phyloP scores from a whole-genome alignment of 2,888 invertebrate genomes.

The Graphium colonna region DNA sequence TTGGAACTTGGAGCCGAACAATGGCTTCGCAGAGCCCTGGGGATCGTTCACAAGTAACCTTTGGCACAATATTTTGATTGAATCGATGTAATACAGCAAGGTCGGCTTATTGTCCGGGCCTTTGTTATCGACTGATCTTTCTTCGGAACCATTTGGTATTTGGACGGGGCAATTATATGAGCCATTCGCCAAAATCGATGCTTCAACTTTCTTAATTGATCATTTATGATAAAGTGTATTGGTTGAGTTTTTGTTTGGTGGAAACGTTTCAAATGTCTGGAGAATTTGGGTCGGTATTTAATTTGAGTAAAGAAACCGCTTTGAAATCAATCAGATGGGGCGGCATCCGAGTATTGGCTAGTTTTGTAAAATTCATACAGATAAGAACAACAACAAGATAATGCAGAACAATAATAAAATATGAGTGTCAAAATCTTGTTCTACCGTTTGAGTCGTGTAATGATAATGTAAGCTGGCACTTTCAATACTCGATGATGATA shows the following conservation, averaged over 20 bases:
- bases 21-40: constrained; percentile 36
- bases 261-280: neutral
- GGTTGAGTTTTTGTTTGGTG: neutral
- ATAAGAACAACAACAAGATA: no score
- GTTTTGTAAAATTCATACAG: no score
- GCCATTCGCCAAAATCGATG: constrained; percentile 49
- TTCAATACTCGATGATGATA: no score
- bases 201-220: constrained; percentile 34
- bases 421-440: no score
- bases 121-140: constrained; percentile 47
- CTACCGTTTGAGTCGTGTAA: no score
- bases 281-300: neutral
- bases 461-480: no score
- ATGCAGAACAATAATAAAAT: no score
- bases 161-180: constrained; percentile 33
- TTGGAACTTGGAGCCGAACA: constrained; percentile 47
- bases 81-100: constrained; percentile 61
- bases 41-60: constrained; percentile 56
- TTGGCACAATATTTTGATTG: constrained; percentile 68
- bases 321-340: no score
- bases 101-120: constrained; percentile 51
- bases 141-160: constrained; percentile 43
- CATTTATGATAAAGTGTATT: constrained; percentile 14
- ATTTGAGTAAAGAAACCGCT: no score
- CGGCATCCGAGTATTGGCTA: no score